Percentiles rank a stretch among this genome's conserved stretches.
Conservation (phyloP, 2,888 invertebrate genomes). For the Elysia crispata region DNA sequence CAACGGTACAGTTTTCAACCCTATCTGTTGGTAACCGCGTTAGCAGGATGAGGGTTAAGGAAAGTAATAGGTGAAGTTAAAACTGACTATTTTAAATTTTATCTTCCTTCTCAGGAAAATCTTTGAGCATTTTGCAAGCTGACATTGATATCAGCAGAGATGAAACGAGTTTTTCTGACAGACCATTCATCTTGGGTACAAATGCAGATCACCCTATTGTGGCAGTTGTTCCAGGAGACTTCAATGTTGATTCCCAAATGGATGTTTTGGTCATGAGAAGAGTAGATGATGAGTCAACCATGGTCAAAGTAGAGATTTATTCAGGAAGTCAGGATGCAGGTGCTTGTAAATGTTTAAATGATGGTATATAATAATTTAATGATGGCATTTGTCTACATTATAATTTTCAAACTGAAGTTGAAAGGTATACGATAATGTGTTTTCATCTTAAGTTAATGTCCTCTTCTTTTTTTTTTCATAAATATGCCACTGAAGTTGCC, state of each 20-base stretch:
- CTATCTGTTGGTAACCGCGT: no score
- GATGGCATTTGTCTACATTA: background rate
- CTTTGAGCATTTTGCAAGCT: slow-evolving; percentile 60
- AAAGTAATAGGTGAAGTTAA: no score
- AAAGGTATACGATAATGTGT: no score
- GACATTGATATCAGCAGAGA: slow-evolving; percentile 53
- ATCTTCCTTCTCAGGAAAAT: slow-evolving; percentile 55
- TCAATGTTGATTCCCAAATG: slow-evolving; percentile 96
- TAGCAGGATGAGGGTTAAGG: no score
- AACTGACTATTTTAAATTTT: no score
- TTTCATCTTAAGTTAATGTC: no score
- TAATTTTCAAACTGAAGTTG: background rate
- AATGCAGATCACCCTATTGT: slow-evolving; percentile 73
- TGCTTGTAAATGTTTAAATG: slow-evolving; percentile 48
- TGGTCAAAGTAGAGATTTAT: slow-evolving; percentile 59
- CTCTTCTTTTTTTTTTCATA: no score
- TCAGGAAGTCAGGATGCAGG: slow-evolving; percentile 58
- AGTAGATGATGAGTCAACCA: slow-evolving; percentile 46
- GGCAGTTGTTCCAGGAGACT: slow-evolving; percentile 94
- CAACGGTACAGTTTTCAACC: no score
- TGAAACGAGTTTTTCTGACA: slow-evolving; percentile 51
- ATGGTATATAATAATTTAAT: no score
- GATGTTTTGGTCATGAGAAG: slow-evolving; percentile 86
- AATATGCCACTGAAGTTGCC: no score
- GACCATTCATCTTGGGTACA: slow-evolving; percentile 50